Evolutionary conservation across 2,113 vertebrate genomes (phyloP).

Genomic region (Regulus satrapa): DNA sequence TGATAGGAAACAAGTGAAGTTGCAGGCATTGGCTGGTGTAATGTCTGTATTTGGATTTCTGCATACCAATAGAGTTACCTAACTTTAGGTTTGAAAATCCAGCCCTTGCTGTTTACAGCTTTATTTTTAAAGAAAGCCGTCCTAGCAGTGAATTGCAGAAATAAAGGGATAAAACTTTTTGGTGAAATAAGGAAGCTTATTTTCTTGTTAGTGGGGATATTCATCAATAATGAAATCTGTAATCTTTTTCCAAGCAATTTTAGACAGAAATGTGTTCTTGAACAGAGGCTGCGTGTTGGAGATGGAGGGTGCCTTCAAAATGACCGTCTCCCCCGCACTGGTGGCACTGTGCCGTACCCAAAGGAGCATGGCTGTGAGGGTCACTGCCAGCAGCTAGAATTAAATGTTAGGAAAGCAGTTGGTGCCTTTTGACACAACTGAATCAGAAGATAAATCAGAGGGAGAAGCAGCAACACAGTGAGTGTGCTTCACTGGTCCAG

Average conservation of each 20-base stretch:
- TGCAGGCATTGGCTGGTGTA: background rate
- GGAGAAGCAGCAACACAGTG: background rate
- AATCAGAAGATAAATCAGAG: background rate
- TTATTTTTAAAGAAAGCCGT: background rate
- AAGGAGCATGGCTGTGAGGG: background rate
- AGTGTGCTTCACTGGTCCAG: background rate
- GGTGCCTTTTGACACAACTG: background rate
- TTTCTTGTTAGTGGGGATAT: background rate
- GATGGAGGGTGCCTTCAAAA: background rate
- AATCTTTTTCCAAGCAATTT: background rate
- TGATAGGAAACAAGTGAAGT: background rate
- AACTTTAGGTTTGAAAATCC: background rate
- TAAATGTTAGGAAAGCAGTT: background rate
- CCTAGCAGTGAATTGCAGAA: background rate
- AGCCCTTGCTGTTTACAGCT: background rate
- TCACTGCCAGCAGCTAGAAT: background rate
- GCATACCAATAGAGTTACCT: background rate
- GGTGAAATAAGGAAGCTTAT: background rate
- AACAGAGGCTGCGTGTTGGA: background rate
- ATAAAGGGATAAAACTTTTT: background rate
- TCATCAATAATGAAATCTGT: background rate
- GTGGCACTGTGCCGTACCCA: background rate
- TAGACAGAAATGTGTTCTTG: background rate
- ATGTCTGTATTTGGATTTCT: constrained; percentile 30
- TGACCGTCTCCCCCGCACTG: fast-evolving